A percentile compares a stretch with the other conserved stretches of the same genome.
Conservation (phyloP, 2,888 invertebrate genomes). For the Oligia strigilis region DNA sequence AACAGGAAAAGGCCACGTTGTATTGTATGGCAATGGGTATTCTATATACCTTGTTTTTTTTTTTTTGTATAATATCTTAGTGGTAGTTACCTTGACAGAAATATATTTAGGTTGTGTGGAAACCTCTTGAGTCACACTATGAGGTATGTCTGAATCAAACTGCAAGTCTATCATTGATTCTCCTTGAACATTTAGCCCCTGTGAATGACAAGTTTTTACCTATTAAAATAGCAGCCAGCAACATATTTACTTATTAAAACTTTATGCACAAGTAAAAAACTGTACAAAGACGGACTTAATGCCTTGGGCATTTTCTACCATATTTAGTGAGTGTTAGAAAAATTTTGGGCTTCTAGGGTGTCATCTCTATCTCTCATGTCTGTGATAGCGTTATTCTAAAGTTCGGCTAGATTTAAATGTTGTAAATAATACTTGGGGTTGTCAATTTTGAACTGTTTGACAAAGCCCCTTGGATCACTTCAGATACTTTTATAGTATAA, state of each 20-base stretch:
- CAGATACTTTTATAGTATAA: neutral
- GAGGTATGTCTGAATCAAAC: constrained; percentile 72
- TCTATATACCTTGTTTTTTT: neutral
- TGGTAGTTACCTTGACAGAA: constrained; percentile 78
- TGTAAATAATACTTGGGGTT: neutral
- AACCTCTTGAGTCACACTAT: constrained; percentile 59
- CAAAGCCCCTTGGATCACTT: neutral
- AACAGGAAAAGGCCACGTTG: no score
- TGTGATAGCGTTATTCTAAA: neutral
- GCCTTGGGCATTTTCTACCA: no score
- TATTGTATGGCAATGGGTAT: no score
- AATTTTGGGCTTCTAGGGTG: neutral
- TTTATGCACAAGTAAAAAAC: no score
- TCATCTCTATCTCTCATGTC: neutral
- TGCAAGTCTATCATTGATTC: constrained; percentile 79
- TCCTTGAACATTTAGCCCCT: constrained; percentile 74
- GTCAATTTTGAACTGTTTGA: neutral
- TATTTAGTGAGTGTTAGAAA: neutral
- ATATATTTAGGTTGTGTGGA: constrained; percentile 75
- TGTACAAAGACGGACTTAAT: no score
- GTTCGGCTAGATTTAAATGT: neutral
- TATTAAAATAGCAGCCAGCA: neutral
- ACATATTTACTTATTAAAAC: neutral
- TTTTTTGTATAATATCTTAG: neutral
- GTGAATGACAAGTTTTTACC: constrained; percentile 50